Evolutionary conservation across 2,113 vertebrate genomes (phyloP), one percentile per base, ranked within the genome.

Genomic region (Bostrychus sinensis): DNA sequence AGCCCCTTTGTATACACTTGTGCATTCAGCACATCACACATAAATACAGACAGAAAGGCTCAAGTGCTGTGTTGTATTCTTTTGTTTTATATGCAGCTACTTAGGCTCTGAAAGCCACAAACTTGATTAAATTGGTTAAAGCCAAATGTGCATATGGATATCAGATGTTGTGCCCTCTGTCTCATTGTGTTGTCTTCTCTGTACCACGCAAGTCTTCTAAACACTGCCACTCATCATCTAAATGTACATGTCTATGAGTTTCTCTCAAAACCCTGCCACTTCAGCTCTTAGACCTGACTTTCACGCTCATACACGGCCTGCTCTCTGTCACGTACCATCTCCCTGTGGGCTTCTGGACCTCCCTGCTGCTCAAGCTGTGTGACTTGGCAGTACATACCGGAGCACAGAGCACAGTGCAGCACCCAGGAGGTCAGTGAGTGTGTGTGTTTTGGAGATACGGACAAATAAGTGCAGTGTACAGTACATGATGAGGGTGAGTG

Each of bases 321-420:
- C 72, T 80, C 78, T 79, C 76, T 80, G 88, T 92, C 91, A 91
- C 90, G 89, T 91, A 91, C 76, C 72, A 76, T 87, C 75, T 84
- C 84, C 84, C 84, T 75, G 72, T 62, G 80, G 84, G 71, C 71
- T 88, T 82, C 70, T 75, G 77, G 90, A 91, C 88, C 84, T 90
- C 85, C 84, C 58, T 75, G 86, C 76, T 89, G 72, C 80, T 83
- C 82, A 88, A 85, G 77, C 86, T 91, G 87, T 90, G 84, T 81
- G 75, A 85, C 78, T 92, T 90, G 88, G 91, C 90, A 89, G 82
- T 37, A 74, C 77, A 83, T 53, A 80, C 65, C 22, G 42, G 51
- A 69, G 69, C 37, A n/a, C 65, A 67, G 70, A 67, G 74, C 76
- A 62, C 73, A 69, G 43, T 17, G 3, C 72, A 70, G 73, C 64